These are phyloP conservation scores for Rhineura floridana DNA, from an alignment of 2,113 vertebrate genomes.

Conservation along the genomic window DNA sequence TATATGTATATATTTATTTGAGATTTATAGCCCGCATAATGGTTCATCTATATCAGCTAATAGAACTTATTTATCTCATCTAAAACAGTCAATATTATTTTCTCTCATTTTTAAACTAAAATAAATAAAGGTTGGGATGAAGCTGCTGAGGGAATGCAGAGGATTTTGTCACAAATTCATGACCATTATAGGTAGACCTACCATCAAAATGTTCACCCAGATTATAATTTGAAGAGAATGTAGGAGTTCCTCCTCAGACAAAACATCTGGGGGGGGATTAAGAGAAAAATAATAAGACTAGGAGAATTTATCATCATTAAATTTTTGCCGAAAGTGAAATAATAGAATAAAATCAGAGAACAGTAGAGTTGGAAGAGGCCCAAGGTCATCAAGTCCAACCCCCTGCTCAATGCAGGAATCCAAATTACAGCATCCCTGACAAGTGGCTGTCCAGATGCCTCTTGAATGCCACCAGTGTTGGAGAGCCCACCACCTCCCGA, in stretches of 20 bases:
- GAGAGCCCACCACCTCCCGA: too few relatives aligned
- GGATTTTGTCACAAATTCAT: not conserved
- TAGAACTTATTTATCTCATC: constrained; percentile 2
- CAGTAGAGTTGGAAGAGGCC: too few relatives aligned
- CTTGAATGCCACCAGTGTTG: too few relatives aligned
- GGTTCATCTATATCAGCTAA: not conserved
- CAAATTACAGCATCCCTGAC: too few relatives aligned
- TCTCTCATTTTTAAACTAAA: too few relatives aligned
- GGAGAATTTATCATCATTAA: too few relatives aligned
- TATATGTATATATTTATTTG: constrained; percentile 5
- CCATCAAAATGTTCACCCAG: not conserved
- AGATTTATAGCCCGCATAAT: not conserved
- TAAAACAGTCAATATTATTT: not conserved
- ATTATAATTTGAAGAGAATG: not conserved
- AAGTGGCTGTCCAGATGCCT: too few relatives aligned
- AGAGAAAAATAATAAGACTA: not conserved
- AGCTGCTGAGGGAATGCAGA: not conserved
- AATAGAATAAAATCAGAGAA: too few relatives aligned
- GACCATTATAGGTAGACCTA: not conserved
- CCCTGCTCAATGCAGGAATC: too few relatives aligned
- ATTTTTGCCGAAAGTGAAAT: not conserved
- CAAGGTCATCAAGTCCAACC: too few relatives aligned
- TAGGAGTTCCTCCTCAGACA: too few relatives aligned
- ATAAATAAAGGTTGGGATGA: not conserved
- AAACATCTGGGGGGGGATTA: too few relatives aligned